Conservation (phyloP, 2,113 vertebrate species). For the Tylochromis polylepis region DNA sequence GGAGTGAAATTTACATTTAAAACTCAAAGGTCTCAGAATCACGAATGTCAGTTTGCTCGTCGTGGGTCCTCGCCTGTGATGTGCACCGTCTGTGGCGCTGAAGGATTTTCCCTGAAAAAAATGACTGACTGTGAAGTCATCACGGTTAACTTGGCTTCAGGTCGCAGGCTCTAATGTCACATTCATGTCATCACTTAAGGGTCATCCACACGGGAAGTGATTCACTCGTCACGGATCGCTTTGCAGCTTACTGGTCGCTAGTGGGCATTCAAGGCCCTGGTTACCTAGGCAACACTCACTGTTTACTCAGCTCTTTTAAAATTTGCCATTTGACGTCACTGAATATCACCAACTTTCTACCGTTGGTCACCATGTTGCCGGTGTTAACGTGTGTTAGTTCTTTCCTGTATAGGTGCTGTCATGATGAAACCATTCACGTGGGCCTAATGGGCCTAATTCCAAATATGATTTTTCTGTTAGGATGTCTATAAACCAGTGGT, state of each 20-base stretch:
- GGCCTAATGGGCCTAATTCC: no score
- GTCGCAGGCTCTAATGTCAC: background rate
- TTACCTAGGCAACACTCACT: background rate
- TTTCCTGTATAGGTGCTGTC: background rate
- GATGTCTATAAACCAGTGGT: no score
- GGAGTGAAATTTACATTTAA: background rate
- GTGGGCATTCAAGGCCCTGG: background rate
- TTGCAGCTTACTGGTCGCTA: background rate
- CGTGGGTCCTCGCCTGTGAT: background rate
- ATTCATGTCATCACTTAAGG: rapidly evolving
- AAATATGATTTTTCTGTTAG: no score
- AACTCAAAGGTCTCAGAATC: background rate
- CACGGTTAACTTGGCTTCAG: background rate
- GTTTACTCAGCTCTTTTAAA: background rate
- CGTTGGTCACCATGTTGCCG: background rate
- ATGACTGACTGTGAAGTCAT: background rate
- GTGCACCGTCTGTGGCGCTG: no score
- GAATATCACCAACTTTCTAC: background rate
- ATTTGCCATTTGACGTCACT: rapidly evolving
- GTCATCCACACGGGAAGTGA: rapidly evolving
- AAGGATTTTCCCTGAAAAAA: background rate
- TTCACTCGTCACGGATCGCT: rapidly evolving
- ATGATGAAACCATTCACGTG: no score
- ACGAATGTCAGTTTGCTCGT: background rate
- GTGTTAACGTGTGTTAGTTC: background rate